Evolutionary conservation across 2,113 vertebrate species (phyloP), one percentile per base, ranked within the genome.

Genomic region (Saccopteryx bilineata): DNA sequence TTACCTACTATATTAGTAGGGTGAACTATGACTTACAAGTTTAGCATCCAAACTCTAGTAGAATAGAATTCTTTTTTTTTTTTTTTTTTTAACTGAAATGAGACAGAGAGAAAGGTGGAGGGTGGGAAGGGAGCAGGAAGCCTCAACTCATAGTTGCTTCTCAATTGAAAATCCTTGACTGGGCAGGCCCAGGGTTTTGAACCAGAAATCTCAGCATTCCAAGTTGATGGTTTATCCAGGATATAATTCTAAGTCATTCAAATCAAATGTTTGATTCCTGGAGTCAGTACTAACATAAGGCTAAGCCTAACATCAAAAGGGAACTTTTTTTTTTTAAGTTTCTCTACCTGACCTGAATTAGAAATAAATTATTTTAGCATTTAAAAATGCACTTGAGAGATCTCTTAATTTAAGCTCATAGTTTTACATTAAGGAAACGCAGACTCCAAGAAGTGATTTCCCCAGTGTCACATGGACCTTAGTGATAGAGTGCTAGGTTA

Each of bases 341-440:
- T 96, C 19, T 97, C 69, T 94, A 81, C 69, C 72, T 91, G 85
- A 92, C 65, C 85, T 85, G 84, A 90, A 92, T 94, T 92, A 61
- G 31, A 96, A 96, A 96, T 80, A 94, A 96, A 96, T 95, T 93
- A 71, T 87, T 79, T 90, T 88, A 95, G 31, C 85, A 95, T 94
- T 97, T 97, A 24, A 86, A 94, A 94, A 93, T 93, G 78, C 19
- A 66, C 78, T 88, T 95, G 91, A 93, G 54, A 56, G 24, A 83
- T 91, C 78, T 91, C 48, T 93, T 90, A 94, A 96, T 95, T 96
- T 90, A 89, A 92, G 9, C 31, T 91, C 68, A 21, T 58, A 75
- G 65, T 86, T 96, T 97, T 96, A 93, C 54, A 96, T 69, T 88
- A 63, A 96, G 68, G 82, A 94, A 96, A 94, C 76, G 93, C 58